Conservation (phyloP, 53 echinoderm and acorn worm genomes). For the Echinometra lucunter region DNA sequence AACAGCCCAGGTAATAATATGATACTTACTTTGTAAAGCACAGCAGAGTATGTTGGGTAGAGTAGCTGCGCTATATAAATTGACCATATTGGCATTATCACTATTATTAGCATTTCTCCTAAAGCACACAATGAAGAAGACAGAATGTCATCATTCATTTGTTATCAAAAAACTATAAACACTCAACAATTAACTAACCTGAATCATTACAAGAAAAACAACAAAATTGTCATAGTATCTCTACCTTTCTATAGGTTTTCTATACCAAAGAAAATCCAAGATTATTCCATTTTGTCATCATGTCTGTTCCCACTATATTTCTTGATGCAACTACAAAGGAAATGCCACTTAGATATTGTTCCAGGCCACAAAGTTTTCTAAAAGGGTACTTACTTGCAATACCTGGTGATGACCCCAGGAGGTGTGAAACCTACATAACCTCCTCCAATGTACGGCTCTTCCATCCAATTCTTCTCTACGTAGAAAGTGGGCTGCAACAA, state of each 20-base stretch:
- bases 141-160: too few species aligned
- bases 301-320: background rate
- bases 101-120: too few species aligned
- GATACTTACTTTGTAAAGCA: too few species aligned
- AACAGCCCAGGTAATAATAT: too few species aligned
- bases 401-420: slow-evolving; percentile 76
- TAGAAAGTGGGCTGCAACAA: slow-evolving; percentile 76
- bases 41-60: too few species aligned
- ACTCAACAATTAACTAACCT: background rate
- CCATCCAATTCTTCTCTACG: slow-evolving; percentile 89
- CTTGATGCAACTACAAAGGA: background rate
- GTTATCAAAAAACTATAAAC: too few species aligned
- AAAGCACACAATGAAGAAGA: background rate
- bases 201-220: background rate
- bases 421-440: slow-evolving; percentile 78
- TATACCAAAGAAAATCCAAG: background rate
- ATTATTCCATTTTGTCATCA: background rate
- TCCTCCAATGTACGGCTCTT: slow-evolving; percentile 87
- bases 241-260: background rate
- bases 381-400: slow-evolving; percentile 73
- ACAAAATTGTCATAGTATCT: background rate
- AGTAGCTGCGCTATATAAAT: too few species aligned
- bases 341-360: too few species aligned
- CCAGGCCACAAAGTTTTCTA: background rate
- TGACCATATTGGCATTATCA: too few species aligned